Base-by-base conservation (phyloP, 2,888 invertebrate species). In the Spodoptera picta region DNA sequence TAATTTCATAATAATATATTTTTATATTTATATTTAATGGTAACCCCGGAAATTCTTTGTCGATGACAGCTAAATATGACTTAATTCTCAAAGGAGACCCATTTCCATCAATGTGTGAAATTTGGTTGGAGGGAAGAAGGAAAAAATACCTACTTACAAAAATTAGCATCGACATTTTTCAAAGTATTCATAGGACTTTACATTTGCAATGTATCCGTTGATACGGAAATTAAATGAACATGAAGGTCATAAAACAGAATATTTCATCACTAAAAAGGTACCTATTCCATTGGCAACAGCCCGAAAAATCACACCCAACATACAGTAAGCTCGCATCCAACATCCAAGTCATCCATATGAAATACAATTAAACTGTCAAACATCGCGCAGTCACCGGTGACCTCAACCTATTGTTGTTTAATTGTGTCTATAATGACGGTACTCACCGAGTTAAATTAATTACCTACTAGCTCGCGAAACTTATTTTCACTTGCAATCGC, bases 401-500 rank as follows among this genome's bases (percentile, higher is more conserved):
- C 14, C 14, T 0, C 14, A 14, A 14, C 14, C 14, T 14, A 14
- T 14, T 14, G 14, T 14, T 14, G 14, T 14, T 14, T 14, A 14
- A 14, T 14, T 14, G 14, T 14, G 14, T 14, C 14, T 14, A 14
- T 14, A 14, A 14, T 14, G 14, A 14, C 14, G 14, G 14, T 14
- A 14, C 14, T 14, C 14, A 14, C 0, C 14, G 14, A 14, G 14
- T 14, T 36, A 36, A 36, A 75, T 68, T 71, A 74, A 66, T 54
- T 49, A 63, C n/a, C n/a, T n/a, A n/a, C 52, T 41, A 42, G 44
- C 46, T 54, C 73, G 53, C n/a, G 45, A 54, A 73, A 74, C 57
- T 69, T 70, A 66, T 70, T 73, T 67, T 59, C 63, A 49, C 23
- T 48, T 44, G 27, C 65, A 50, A 70, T 58, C 63, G 53, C 56